phyloP scores from a whole-genome alignment of 35 echinoderm and acorn worm species.

The Strongylocentrotus purpuratus region DNA sequence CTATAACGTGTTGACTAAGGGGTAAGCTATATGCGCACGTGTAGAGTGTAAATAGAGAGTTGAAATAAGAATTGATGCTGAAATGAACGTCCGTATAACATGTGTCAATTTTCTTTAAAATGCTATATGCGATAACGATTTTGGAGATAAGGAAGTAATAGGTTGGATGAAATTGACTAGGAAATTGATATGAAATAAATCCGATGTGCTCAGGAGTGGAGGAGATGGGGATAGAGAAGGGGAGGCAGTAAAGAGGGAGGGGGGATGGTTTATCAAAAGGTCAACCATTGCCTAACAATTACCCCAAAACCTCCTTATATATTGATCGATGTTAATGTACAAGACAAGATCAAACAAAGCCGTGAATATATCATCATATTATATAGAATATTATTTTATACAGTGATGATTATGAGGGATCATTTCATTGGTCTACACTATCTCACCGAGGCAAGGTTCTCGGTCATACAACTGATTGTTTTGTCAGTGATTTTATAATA shows the following conservation, averaged over 20 bases:
- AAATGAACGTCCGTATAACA: neutral
- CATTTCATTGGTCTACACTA: too few species aligned
- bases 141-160: neutral
- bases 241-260: too few species aligned
- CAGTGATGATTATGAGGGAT: too few species aligned
- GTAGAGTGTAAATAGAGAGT: neutral
- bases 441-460: too few species aligned
- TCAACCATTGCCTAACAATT: too few species aligned
- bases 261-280: neutral
- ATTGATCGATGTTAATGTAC: too few species aligned
- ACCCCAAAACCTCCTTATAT: too few species aligned
- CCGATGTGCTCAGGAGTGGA: neutral
- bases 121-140: neutral
- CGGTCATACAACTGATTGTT: too few species aligned
- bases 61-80: neutral
- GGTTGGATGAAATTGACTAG: neutral
- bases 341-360: too few species aligned
- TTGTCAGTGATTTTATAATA: too few species aligned
- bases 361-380: too few species aligned
- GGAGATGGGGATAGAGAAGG: neutral
- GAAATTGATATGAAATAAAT: constrained; percentile 3
- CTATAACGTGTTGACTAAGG: neutral
- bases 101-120: neutral
- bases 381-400: too few species aligned
- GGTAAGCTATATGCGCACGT: neutral